These are phyloP conservation scores for Branchellion lobata DNA, from an alignment of 2,888 invertebrate species.

Conservation along the genomic window DNA sequence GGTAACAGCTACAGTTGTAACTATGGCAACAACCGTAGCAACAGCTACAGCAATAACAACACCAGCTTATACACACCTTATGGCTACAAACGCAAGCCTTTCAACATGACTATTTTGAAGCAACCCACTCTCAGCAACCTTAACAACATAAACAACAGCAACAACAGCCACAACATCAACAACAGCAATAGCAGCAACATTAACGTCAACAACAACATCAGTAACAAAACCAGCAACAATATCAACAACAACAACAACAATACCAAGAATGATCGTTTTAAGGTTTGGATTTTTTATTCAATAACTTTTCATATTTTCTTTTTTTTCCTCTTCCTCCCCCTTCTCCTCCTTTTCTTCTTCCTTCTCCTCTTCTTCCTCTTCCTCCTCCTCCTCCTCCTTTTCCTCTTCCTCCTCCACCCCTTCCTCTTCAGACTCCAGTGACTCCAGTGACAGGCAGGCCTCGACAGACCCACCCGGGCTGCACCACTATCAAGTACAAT, in stretches of 20 bases:
- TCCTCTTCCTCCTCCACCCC: neutral
- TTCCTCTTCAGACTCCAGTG: conserved; percentile 43
- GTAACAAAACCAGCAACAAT: neutral
- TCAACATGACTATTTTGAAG: neutral
- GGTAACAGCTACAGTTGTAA: neutral
- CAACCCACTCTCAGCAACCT: conserved; percentile 1
- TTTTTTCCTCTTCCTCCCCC: no score
- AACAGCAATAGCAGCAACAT: neutral
- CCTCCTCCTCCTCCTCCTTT: no score
- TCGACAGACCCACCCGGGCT: conserved; percentile 60
- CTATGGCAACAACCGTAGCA: no score
- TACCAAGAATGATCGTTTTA: no score
- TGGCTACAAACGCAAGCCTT: neutral
- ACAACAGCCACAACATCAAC: conserved; percentile 19
- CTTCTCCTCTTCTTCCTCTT: no score
- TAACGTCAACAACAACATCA: neutral
- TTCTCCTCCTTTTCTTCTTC: no score
- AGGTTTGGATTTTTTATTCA: no score
- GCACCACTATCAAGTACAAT: conserved; percentile 74
- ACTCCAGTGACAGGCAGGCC: conserved; percentile 51
- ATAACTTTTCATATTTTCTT: no score
- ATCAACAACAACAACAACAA: neutral
- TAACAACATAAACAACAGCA: neutral
- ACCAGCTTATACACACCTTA: no score
- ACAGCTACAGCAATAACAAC: no score